Base-by-base conservation (phyloP, 1,140 invertebrate species). In the Danaus plexippus region DNA sequence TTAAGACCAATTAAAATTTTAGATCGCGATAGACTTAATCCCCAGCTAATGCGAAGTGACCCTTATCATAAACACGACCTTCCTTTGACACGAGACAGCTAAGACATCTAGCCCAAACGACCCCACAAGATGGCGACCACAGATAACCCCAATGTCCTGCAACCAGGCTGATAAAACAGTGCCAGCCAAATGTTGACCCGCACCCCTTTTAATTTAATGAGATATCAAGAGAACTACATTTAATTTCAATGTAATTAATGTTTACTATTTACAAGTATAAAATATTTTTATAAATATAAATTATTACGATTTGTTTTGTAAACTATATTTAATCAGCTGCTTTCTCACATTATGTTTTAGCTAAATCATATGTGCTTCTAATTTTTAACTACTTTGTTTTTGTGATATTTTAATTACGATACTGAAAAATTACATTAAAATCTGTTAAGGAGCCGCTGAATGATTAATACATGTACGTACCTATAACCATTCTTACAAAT, bases 111-210 rank as follows among this genome's bases (percentile, higher is more conserved):
- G 69, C 67, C 61, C 77, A 67, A 68, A 67, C 64, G 73, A 73
- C 76, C 79, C 77, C 71, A 55, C 63, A 55, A 53, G 81, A 83
- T 83, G 69, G 67, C 61, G 56, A 70, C 67, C 73, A 61, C 67
- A 75, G 81, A 85, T 85, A 85, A 69, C 69, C 58, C 63, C 55
- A 79, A 71, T 71, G 80, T 63, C 73, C 81, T 82, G 77, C 71
- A 57, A 69, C 67, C 67, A 48, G 49, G 51, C 74, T 73, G 81
- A 85, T 85, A 85, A 80, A 78, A 82, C 73, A 71, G 63, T 76
- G 68, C 69, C 65, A 68, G 67, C 80, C 77, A 71, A 80, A 73
- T 83, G 75, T 73, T 75, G 60, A 66, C 60, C 62, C 56, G 47
- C 51, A 52, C 52, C 66, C 69, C 68, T 71, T 73, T 70, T 58